Base-by-base conservation (phyloP, 1,140 invertebrate species). In the Spodoptera litura region DNA sequence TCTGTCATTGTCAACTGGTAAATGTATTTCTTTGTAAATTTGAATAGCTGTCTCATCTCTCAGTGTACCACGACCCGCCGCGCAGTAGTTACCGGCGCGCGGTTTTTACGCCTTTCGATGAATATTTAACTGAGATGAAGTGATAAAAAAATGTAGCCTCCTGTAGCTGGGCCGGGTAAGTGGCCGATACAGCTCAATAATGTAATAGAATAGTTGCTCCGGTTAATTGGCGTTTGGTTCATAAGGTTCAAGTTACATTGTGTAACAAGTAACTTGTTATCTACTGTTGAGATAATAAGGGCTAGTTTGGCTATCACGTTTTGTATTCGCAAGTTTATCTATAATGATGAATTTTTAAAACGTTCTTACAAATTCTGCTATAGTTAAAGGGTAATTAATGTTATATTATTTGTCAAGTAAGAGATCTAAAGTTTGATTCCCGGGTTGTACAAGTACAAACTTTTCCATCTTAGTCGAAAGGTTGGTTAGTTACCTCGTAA, bases 91-190 rank as follows among this genome's bases (percentile, higher is more conserved):
- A 83, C 81, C 20, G 31, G 35, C 68, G 62, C 53, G 44, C 49
- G 59, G 72, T 68, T 80, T 80, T 76, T 78, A 80, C 76, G 64
- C 53, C 76, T 59, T 66, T 68, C 73, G 53, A 51, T 83, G 77
- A 83, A 83, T 83, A 81, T 83, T 83, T 73, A 58, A 83, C n/a
- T 51, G 64, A 70, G 68, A 80, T 83, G 81, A 83, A 80, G 81
- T 80, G 81, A 83, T 83, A 83, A 83, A 83, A 82, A 83, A 78
- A 76, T 78, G 70, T 79, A 71, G 79, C 64, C 44, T 72, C 74
- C 77, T 25, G 72, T 25, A 35, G n/a, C 52, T 27, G 52, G 51
- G 53, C 55, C 31, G 31, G 31, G 31, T 73, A 73, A 59, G 31
- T 59, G 59, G 71, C 71, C 58, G 10, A 53, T 9, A 71, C 27